Base-by-base conservation (phyloP, 2,113 vertebrate species). In the Paracanthobrama guichenoti region DNA sequence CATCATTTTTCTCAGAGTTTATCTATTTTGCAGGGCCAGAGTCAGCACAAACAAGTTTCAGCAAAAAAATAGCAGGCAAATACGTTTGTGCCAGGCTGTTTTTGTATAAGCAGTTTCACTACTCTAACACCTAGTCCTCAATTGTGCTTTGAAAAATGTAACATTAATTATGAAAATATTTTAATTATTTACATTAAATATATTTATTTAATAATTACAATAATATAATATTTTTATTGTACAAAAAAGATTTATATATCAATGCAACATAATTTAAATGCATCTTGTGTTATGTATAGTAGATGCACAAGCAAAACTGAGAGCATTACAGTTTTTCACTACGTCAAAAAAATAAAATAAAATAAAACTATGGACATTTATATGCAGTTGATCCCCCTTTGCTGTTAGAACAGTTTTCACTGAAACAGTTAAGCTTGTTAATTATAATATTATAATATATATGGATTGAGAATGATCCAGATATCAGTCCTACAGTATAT, bases 71-170 rank as follows among this genome's bases (percentile, higher is more conserved):
- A 28, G 59, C 62, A 50, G 78, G 57, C 39, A 26, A 28, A 79
- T 64, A 59, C 0, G 12, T 44, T 78, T 44, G 57, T 62, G 57
- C 76, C 76, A 79, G n/a, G 77, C 39, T 62, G 22, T 46, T 79
- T 55, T 59, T 79, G 42, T 79, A 78, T 60, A 79, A 46, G 77
- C 75, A 42, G 55, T 78, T 60, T 16, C 22, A 78, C 75, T 78
- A 78, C 75, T 78, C 39, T 79, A 28, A 48, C 64, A 64, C 2
- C 77, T 26, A 42, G 53, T 78, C 76, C 11, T 78, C 28, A 77
- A n/a, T 2, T 46, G 18, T 8, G 53, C 22, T 64, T 46, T 64
- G 13, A 35, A 76, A 75, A 75, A 18, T 6, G 50, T 53, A 53
- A 39, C 28, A 67, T 67, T 67, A 67, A 4, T 20, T 66, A 67